Evolutionary conservation across 1,140 invertebrate genomes (phyloP).

Genomic region (Tetranychus cinnabarinus): DNA sequence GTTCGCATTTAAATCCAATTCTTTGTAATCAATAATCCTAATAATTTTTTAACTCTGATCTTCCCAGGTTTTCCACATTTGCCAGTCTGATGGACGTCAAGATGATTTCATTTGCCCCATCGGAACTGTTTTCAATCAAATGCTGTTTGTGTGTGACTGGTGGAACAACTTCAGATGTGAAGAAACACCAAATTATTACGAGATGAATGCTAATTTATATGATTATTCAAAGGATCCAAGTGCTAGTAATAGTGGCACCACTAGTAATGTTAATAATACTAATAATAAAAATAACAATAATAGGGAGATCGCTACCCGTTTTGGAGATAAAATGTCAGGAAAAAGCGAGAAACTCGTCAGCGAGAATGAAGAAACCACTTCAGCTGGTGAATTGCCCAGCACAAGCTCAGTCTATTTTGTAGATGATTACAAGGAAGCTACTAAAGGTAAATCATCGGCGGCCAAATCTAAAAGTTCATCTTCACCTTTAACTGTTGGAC

Average conservation of each 20-base stretch:
- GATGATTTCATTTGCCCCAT: conserved; percentile 23
- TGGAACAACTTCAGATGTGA: conserved; percentile 69
- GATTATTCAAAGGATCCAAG: neutral
- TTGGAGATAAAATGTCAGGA: neutral
- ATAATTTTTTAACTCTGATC: neutral
- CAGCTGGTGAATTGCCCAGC: neutral
- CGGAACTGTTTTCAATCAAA: conserved; percentile 23
- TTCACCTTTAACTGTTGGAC: too few species aligned
- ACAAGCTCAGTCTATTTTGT: neutral
- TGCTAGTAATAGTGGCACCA: neutral
- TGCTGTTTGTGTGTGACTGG: conserved; percentile 22
- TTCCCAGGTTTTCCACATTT: conserved; percentile 21
- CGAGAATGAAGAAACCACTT: neutral
- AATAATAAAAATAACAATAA: neutral
- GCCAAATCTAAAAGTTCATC: too few species aligned
- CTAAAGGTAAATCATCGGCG: too few species aligned
- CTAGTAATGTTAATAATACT: neutral
- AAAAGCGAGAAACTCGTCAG: neutral
- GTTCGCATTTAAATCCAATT: neutral
- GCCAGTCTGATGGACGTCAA: conserved; percentile 17
- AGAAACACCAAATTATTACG: conserved; percentile 29
- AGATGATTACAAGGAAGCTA: neutral
- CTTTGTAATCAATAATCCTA: too few species aligned
- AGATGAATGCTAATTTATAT: conserved; percentile 22
- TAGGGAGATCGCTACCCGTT: neutral